Evolutionary conservation across 2,888 invertebrate genomes (phyloP), one percentile per base, ranked within the genome.

Genomic region (Penaeus monodon): DNA sequence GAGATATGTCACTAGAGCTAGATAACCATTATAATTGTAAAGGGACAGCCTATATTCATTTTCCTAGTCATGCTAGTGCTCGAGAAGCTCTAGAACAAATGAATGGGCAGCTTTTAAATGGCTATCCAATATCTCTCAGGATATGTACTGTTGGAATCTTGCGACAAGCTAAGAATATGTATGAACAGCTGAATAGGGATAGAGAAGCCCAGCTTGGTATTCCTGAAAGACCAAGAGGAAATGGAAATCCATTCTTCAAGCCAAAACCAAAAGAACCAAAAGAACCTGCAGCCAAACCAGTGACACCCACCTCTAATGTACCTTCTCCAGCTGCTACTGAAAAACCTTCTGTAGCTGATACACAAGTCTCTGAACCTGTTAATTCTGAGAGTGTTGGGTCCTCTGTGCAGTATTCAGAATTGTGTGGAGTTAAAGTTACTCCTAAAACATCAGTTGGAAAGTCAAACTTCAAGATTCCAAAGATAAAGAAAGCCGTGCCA

Each of bases 11-110:
- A 49, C 88, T 89, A 33, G 88, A 88, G 68, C 79, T 88, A 63
- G 87, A 89, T 80, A 68, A 86, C n/a, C 65, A 81, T 33, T 85
- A 86, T n/a, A 77, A 85, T 17, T 86, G 86, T 77, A 89, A 88
- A 66, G 89, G 89, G 12, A 85, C 85, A 33, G 89, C 89, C 57
- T 89, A 89, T 65, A 78, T 89, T n/a, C 88, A 88, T 33, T 89
- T 89, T 84, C 89, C 89, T 10, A 88, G 82, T 65, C 88, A 86
- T 64, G 73, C 78, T 24, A 88, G 88, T 85, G 89, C 89, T 20
- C 84, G 79, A 49, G 87, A 84, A 64, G 88, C 86, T 27, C 65
- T 89, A 20, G 88, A 89, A 70, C 64, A 88, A 57, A 78, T 88
- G 73, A 89, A 87, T 85, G 89, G 89, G 2, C 79, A 84, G n/a